Conservation (phyloP, 2,113 vertebrate species). For the Solea solea region DNA sequence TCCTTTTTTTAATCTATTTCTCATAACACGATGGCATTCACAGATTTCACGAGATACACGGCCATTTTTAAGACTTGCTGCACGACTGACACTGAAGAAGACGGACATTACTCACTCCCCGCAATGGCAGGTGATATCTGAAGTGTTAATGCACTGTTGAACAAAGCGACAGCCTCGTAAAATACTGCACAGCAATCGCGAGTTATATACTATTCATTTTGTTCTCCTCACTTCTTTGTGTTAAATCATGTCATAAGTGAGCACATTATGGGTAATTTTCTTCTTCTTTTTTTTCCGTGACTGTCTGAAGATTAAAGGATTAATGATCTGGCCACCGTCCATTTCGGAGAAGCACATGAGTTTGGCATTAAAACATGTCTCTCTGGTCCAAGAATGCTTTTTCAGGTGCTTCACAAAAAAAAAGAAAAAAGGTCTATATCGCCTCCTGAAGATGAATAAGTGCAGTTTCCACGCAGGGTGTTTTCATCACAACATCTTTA, state of each 20-base stretch:
- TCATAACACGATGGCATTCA: neutral
- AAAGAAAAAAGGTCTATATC: slow-evolving; percentile 29
- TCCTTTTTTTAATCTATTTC: too few relatives aligned
- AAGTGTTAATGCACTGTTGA: slow-evolving; percentile 24
- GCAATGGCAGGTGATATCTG: slow-evolving; percentile 1
- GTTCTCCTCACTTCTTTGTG: slow-evolving; percentile 18
- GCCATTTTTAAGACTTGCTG: neutral
- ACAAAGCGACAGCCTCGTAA: slow-evolving; percentile 31
- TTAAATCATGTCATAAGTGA: slow-evolving; percentile 41
- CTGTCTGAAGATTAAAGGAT: slow-evolving; percentile 51
- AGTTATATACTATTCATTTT: slow-evolving; percentile 7
- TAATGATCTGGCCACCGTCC: slow-evolving; percentile 32
- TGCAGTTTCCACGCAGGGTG: slow-evolving; percentile 43
- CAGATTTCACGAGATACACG: slow-evolving; percentile 7
- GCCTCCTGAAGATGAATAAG: slow-evolving; percentile 49
- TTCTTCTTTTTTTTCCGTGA: slow-evolving; percentile 16
- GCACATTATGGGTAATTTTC: slow-evolving; percentile 34
- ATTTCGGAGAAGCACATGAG: slow-evolving; percentile 26
- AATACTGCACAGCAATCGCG: slow-evolving; percentile 12
- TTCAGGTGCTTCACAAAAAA: slow-evolving; percentile 47
- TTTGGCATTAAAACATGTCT: slow-evolving; percentile 44
- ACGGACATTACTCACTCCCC: slow-evolving; percentile 2
- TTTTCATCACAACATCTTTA: slow-evolving; percentile 65
- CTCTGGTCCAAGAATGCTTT: slow-evolving; percentile 42
- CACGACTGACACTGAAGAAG: slow-evolving; percentile 6